Evolutionary conservation across 2,888 invertebrate species (phyloP), one percentile per base, ranked within the genome.

Genomic region (Pharmacophagus antenor): DNA sequence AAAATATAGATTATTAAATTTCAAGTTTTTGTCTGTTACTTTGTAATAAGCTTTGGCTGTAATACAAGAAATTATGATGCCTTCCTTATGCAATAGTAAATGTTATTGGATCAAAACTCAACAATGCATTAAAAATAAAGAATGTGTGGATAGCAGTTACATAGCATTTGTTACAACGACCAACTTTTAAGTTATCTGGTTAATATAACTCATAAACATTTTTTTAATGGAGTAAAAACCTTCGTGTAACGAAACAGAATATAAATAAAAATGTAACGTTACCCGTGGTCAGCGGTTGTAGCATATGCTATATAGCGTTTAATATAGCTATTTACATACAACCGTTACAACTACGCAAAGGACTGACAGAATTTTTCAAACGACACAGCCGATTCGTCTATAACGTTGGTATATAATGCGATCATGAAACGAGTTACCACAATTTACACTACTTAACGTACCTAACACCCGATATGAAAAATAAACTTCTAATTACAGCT

Each of bases 391-490:
- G 89, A 88, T 88, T 88, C 87, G 86, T 86, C 85, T 84, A 85
- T 77, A 75, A 71, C 75, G 73, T 80, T 80, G 76, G 70, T 70
- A 37, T n/a, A 37, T 80, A 86, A 85, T 84, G 88, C 84, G 82
- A 80, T 85, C 81, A 82, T 84, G 84, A 85, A 85, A 85, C 77
- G 77, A 74, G 74, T 83, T 78, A 81, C 84, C 88, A 85, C 81
- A 82, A 80, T 85, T 82, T 86, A 88, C 84, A 85, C 89, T 89
- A 90, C 85, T 80, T 88, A 88, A 87, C 81, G 83, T 88, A 87
- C 85, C 86, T 80, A 89, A 90, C 89, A 90, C 86, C 83, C 86
- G 86, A 88, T 90, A 90, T 89, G 88, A 90, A 90, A 90, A 90
- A 89, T 90, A 90, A 90, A 89, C 87, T 80, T 85, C 89, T 90